Evolutionary conservation across 1,140 invertebrate species (phyloP), one percentile per base, ranked within the genome.

Genomic region (Drosophila neocordata): DNA sequence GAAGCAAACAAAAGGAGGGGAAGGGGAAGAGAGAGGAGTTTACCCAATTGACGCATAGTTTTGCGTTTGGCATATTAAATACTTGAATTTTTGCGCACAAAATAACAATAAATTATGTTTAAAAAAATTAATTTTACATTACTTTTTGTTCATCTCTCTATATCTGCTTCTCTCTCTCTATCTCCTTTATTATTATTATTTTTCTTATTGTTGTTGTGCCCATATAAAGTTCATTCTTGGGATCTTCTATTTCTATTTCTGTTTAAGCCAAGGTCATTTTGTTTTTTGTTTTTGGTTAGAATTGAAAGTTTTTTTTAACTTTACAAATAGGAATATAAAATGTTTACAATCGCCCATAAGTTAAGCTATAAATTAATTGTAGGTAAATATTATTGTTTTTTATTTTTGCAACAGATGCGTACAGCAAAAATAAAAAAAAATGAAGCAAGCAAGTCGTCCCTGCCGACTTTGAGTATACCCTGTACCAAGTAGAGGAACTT

Each of bases 21-120:
- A 1, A 4, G 2, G 22, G 22, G 22, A 2, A 2, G 22, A 4
- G 2, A 24, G 22, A 24, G 41, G 8, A 18, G 18, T 20, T 41
- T 11, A 13, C 52, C 20, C 41, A 48, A 48, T 48, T 67, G 75
- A 60, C 73, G 65, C 69, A 77, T 68, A 79, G 76, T 63, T 73
- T 56, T 71, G 80, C 70, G 81, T 6, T 18, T 37, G 60, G 77
- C 81, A 84, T 84, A 77, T 71, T 69, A 69, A 84, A 63, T 65
- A 37, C 52, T 15, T 65, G 44, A 55, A 73, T 56, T 65, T 65
- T 76, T 76, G 73, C 70, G 73, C 57, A 73, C 73, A 55, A 76
- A 79, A 85, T 58, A 77, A 77, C 73, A 73, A 84, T 85, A 85
- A 84, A 84, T 84, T 85, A 85, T 85, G 81, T 85, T 85, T 68